phyloP scores from a whole-genome alignment of 2,888 invertebrate species.

The Ophioninae sp. region DNA sequence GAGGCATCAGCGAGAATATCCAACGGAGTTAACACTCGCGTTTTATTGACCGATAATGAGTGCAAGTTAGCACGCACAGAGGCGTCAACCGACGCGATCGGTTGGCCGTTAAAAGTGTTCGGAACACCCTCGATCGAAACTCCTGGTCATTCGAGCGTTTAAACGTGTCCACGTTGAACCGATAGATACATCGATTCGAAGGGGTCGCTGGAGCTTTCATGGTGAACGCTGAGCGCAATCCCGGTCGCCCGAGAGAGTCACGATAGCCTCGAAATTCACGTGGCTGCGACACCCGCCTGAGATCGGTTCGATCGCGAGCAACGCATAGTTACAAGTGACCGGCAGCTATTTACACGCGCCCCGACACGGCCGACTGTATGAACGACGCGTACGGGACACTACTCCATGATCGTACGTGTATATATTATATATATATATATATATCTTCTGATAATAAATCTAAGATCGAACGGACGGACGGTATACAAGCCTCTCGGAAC shows the following conservation, averaged over 20 bases:
- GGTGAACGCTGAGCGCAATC: constrained; percentile 48
- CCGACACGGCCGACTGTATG: constrained; percentile 31
- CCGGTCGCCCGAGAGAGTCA: constrained; percentile 70
- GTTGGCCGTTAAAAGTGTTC: constrained; percentile 27
- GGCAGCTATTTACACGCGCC: constrained; percentile 60
- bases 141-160: constrained; percentile 57
- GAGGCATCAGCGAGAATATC: constrained; percentile 55
- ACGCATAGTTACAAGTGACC: constrained; percentile 44
- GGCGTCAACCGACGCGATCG: not conserved
- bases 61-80: not conserved
- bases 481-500: constrained; percentile 52
- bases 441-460: constrained; percentile 57
- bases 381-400: constrained; percentile 37
- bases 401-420: constrained; percentile 7
- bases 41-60: constrained; percentile 13
- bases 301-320: constrained; percentile 56
- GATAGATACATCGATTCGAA: constrained; percentile 51
- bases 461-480: constrained; percentile 53
- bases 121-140: constrained; percentile 43
- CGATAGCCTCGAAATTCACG: constrained; percentile 76
- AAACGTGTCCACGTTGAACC: constrained; percentile 20
- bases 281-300: constrained; percentile 52
- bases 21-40: constrained; percentile 68
- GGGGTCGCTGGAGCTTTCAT: constrained; percentile 47
- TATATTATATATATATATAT: constrained; percentile 6